Percentiles rank a stretch among this genome's conserved stretches.
Evolutionary conservation across 2,888 invertebrate species (phyloP).

Genomic region (Zelleria hepariella): DNA sequence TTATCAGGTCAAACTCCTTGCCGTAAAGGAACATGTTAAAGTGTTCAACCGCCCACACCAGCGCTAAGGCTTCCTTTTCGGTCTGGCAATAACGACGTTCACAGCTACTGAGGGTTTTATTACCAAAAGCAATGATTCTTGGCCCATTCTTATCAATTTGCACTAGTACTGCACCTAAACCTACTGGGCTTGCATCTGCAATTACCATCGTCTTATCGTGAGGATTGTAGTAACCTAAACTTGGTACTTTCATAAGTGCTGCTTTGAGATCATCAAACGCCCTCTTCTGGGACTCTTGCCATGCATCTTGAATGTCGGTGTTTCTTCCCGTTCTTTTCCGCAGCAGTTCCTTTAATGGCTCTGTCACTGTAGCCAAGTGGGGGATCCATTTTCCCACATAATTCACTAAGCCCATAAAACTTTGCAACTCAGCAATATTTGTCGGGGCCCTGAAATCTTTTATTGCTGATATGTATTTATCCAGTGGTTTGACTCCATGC

Average conservation of each 20-base stretch:
- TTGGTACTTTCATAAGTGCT: neutral
- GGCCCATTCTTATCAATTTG: slow-evolving; percentile 14
- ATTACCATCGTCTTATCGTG: slow-evolving; percentile 4
- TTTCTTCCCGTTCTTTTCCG: neutral
- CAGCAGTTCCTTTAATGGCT: neutral
- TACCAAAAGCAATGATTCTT: slow-evolving; percentile 22
- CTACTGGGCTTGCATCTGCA: slow-evolving; percentile 18
- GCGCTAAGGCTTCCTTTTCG: slow-evolving; percentile 22
- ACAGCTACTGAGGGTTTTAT: slow-evolving; percentile 17
- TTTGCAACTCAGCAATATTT: slow-evolving; percentile 8
- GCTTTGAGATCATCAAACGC: slow-evolving; percentile 4
- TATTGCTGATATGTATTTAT: slow-evolving; percentile 8
- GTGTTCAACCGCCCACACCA: slow-evolving; percentile 23
- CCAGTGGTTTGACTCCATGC: slow-evolving; percentile 7
- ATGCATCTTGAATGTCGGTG: neutral
- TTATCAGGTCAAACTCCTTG: slow-evolving; percentile 24
- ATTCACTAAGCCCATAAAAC: slow-evolving; percentile 5
- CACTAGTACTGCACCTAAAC: slow-evolving; percentile 16
- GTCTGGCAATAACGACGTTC: slow-evolving; percentile 22
- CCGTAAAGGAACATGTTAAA: slow-evolving; percentile 21
- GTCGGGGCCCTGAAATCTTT: slow-evolving; percentile 1
- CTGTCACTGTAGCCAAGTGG: neutral
- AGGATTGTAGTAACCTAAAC: slow-evolving; percentile 5
- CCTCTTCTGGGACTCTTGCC: neutral
- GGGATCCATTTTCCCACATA: slow-evolving; percentile 5